phyloP scores from a whole-genome alignment of 2,797 vertebrate species.

The Parambassis ranga region DNA sequence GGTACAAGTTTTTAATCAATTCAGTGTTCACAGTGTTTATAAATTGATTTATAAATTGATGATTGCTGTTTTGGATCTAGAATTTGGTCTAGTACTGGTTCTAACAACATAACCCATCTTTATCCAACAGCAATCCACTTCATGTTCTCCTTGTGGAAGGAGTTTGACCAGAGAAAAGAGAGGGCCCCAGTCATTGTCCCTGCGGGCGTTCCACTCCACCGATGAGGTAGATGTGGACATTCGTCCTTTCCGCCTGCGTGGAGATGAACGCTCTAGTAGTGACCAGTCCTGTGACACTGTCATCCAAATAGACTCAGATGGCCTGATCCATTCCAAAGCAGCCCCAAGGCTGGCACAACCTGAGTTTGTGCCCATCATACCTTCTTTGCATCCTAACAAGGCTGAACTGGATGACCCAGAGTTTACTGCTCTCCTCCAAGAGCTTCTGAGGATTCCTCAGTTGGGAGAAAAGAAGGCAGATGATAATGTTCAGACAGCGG shows the following conservation, averaged over 20 bases:
- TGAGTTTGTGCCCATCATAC: slow-evolving; percentile 95
- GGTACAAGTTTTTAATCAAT: too few relatives aligned
- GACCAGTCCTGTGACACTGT: slow-evolving; percentile 97
- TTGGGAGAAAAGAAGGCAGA: slow-evolving; percentile 59
- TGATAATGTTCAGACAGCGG: slow-evolving; percentile 37
- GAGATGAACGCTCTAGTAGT: slow-evolving; percentile 91
- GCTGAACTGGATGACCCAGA: slow-evolving; percentile 74
- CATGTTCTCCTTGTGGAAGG: slow-evolving; percentile 92
- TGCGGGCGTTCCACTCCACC: slow-evolving; percentile 90
- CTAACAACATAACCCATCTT: slow-evolving; percentile 5
- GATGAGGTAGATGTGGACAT: slow-evolving; percentile 85
- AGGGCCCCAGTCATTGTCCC: slow-evolving; percentile 84
- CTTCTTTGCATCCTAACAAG: slow-evolving; percentile 89
- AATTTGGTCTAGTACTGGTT: not conserved
- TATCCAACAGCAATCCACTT: slow-evolving; percentile 84
- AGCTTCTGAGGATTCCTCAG: slow-evolving; percentile 73
- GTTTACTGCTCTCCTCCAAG: slow-evolving; percentile 72
- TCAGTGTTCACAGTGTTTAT: too few relatives aligned
- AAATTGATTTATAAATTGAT: too few relatives aligned
- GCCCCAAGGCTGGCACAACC: slow-evolving; percentile 85
- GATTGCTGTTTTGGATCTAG: not conserved
- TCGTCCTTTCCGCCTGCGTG: slow-evolving; percentile 84
- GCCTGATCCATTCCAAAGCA: slow-evolving; percentile 85
- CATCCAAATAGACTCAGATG: slow-evolving; percentile 91
- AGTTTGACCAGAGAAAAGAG: slow-evolving; percentile 93